A percentile compares a stretch with the other conserved stretches of the same genome.
Evolutionary conservation across 2,888 invertebrate species (phyloP).

Genomic region (Lochmaea crataegi): DNA sequence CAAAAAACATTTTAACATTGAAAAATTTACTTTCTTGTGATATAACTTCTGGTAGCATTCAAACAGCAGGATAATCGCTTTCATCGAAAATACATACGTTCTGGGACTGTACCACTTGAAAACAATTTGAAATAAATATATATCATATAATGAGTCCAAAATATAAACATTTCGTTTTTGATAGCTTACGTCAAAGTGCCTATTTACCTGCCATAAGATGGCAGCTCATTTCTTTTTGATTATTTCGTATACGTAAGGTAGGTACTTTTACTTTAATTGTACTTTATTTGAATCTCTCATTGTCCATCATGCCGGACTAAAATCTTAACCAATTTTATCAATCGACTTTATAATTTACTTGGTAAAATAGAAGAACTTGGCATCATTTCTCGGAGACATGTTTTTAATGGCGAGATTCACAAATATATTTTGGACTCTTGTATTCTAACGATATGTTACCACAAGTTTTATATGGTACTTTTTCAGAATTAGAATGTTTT

Average conservation of each 20-base stretch:
- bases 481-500: neutral
- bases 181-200: slow-evolving; percentile 2
- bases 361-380: no score
- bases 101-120: no score
- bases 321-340: neutral
- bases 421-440: neutral
- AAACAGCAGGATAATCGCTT: no score
- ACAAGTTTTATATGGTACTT: neutral
- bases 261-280: neutral
- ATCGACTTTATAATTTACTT: no score
- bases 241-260: neutral
- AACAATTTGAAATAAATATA: neutral
- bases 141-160: neutral
- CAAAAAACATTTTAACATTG: neutral
- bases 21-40: neutral
- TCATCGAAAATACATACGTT: no score
- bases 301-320: neutral
- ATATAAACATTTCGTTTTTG: neutral
- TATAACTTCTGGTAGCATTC: neutral
- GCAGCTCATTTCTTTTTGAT: neutral
- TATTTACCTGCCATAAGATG: neutral
- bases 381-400: neutral
- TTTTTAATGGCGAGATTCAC: neutral
- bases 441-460: neutral
- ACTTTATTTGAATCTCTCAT: neutral